phyloP scores from a whole-genome alignment of 1,140 invertebrate species.

The Drosophila chauvacae region DNA sequence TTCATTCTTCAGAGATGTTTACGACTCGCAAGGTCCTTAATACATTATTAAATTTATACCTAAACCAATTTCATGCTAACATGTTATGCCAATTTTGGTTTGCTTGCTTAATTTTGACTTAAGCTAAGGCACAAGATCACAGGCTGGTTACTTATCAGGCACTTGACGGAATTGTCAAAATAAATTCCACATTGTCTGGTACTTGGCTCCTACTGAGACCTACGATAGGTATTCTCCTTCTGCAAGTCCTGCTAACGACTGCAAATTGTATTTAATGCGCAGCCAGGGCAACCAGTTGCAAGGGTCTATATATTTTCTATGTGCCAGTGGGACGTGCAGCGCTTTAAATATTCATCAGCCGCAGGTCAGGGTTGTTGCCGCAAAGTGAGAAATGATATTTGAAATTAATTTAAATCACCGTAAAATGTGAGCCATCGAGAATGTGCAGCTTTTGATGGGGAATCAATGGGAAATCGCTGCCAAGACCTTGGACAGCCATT shows the following conservation, averaged over 20 bases:
- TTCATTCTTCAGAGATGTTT: background rate
- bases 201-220: background rate
- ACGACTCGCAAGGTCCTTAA: background rate
- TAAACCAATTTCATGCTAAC: background rate
- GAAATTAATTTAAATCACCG: slow-evolving; percentile 81
- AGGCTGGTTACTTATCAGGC: slow-evolving; percentile 2
- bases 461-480: slow-evolving; percentile 26
- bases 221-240: background rate
- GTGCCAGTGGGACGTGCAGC: slow-evolving; percentile 50
- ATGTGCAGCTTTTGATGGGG: slow-evolving; percentile 45
- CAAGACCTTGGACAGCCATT: slow-evolving; percentile 41
- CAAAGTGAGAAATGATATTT: slow-evolving; percentile 73
- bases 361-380: slow-evolving; percentile 50
- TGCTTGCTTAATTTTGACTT: background rate
- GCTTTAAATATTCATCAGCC: slow-evolving; percentile 79
- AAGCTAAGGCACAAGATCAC: background rate
- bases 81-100: too few relatives aligned
- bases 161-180: slow-evolving; percentile 26
- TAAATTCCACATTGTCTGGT: slow-evolving; percentile 42
- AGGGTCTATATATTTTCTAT: slow-evolving; percentile 23
- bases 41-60: background rate
- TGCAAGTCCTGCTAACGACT: background rate
- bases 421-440: slow-evolving; percentile 62
- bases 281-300: slow-evolving; percentile 58
- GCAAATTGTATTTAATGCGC: slow-evolving; percentile 68